These are phyloP conservation scores for human (Homo sapiens) DNA, from an alignment of 2,113 vertebrate species.

Conservation along the genomic window DNA sequence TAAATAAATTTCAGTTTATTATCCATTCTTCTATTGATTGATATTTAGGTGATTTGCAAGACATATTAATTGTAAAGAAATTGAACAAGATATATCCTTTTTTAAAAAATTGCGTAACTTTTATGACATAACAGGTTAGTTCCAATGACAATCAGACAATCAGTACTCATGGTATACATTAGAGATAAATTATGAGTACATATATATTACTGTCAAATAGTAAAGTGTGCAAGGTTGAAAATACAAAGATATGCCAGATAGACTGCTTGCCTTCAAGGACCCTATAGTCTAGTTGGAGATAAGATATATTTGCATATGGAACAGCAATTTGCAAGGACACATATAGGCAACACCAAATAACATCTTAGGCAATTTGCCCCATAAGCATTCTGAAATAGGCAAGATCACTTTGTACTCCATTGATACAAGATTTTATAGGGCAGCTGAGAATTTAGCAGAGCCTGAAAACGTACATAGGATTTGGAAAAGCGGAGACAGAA, in stretches of 20 bases:
- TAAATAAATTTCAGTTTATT: not conserved
- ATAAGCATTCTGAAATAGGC: not conserved
- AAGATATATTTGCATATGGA: not conserved
- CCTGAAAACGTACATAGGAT: not conserved
- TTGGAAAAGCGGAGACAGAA: not conserved
- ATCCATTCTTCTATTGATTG: not conserved
- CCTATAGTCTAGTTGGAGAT: not conserved
- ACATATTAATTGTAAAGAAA: not conserved
- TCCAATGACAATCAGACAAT: not conserved
- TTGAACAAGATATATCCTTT: not conserved
- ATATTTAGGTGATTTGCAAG: not conserved
- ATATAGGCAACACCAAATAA: not conserved
- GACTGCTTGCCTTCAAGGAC: not conserved
- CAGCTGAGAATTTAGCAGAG: not conserved
- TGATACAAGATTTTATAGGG: not conserved
- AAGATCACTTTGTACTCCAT: not conserved
- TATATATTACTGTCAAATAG: not conserved
- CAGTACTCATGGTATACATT: not conserved
- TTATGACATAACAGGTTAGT: not conserved
- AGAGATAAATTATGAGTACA: not conserved
- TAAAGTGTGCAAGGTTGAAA: not conserved
- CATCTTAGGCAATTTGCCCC: not conserved
- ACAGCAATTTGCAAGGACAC: not conserved
- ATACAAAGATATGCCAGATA: not conserved
- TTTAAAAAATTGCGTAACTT: not conserved